Evolutionary conservation across 1,140 invertebrate species (phyloP).

Genomic region (Amyelois transitella): DNA sequence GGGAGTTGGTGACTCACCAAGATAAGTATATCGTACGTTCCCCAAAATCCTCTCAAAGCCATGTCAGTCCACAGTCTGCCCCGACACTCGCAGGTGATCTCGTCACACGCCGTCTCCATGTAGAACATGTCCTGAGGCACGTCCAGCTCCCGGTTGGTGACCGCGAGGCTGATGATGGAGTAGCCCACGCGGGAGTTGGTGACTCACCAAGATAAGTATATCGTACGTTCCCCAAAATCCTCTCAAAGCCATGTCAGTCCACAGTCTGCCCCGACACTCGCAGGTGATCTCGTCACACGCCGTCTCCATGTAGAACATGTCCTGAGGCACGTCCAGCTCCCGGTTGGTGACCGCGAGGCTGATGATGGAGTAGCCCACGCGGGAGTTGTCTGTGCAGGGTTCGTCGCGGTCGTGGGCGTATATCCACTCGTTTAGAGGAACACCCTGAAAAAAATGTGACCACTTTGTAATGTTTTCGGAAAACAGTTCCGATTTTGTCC

Average conservation of each 20-base stretch:
- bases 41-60: constrained; percentile 71
- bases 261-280: constrained; percentile 44
- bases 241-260: constrained; percentile 50
- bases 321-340: constrained; percentile 34
- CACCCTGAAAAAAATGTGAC: background rate
- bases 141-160: constrained; percentile 32
- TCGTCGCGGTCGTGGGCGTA: constrained; percentile 67
- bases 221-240: constrained; percentile 73
- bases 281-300: background rate
- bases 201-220: constrained; percentile 64
- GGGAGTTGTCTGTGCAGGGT: constrained; percentile 67
- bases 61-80: constrained; percentile 49
- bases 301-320: constrained; percentile 56
- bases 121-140: constrained; percentile 53
- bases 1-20: constrained; percentile 70
- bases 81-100: too few relatives aligned
- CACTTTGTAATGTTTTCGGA: too few relatives aligned
- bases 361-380: constrained; percentile 63
- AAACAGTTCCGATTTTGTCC: too few relatives aligned
- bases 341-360: constrained; percentile 28
- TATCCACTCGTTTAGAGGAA: background rate
- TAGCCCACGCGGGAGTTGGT: constrained; percentile 72
- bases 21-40: constrained; percentile 64
- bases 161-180: constrained; percentile 38
- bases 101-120: constrained; percentile 28